Evolutionary conservation across 1,140 invertebrate species (phyloP).

Genomic region (Formica selysi): DNA sequence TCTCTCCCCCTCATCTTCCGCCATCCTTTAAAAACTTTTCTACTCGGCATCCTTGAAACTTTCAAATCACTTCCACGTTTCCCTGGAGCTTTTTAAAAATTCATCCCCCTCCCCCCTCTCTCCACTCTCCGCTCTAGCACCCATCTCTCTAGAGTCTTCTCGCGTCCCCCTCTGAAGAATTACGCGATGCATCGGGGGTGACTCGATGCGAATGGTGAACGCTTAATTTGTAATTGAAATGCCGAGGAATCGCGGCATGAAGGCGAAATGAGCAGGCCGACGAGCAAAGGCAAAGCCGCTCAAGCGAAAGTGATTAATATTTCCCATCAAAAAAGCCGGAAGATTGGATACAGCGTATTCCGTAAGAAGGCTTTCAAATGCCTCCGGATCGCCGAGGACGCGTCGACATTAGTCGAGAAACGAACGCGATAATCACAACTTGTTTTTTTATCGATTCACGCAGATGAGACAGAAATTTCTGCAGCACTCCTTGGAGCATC

Average conservation of each 20-base stretch:
- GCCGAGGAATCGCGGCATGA: conserved; percentile 45
- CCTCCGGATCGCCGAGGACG: neutral
- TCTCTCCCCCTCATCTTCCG: neutral
- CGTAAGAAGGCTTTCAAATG: neutral
- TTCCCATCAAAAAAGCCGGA: conserved; percentile 27
- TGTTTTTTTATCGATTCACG: neutral
- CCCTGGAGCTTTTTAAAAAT: conserved; percentile 76
- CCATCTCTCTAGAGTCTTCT: conserved; percentile 11
- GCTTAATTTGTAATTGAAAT: conserved; percentile 78
- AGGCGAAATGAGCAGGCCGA: conserved; percentile 39
- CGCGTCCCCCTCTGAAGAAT: conserved; percentile 10
- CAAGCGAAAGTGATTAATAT: conserved; percentile 65
- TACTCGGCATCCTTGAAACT: conserved; percentile 75
- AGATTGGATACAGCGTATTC: conserved; percentile 7
- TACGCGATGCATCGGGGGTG: conserved; percentile 18
- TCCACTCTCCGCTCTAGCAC: neutral
- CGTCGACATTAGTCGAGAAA: neutral
- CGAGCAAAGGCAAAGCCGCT: neutral
- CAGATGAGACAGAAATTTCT: neutral
- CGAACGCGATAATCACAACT: neutral
- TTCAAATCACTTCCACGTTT: conserved; percentile 74
- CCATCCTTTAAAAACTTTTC: conserved; percentile 75
- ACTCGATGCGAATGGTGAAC: conserved; percentile 21
- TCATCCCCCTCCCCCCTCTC: conserved; percentile 51
- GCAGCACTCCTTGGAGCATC: neutral